Percentiles rank a stretch among this genome's conserved stretches.
Evolutionary conservation across 2,113 vertebrate genomes (phyloP).

Genomic region (Spilogale gracilis): DNA sequence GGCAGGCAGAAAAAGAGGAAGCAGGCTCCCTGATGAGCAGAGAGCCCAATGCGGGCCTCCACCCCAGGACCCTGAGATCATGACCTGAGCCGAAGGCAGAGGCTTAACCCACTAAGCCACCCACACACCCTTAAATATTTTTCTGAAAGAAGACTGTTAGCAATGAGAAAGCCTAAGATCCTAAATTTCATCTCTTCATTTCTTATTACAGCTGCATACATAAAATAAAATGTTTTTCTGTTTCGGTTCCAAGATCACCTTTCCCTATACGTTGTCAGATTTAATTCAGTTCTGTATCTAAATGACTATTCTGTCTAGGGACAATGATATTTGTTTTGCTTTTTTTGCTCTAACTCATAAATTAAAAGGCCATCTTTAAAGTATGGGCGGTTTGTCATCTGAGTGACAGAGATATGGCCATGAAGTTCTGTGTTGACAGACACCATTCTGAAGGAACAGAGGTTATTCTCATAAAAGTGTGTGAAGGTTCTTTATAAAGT

Average conservation of each 20-base stretch:
- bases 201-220: constrained; percentile 3
- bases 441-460: not conserved
- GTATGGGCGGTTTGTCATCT: not conserved
- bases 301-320: not conserved
- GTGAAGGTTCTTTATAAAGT: not conserved
- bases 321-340: not conserved
- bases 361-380: not conserved
- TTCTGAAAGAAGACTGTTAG: not conserved
- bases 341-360: not conserved
- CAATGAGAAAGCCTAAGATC: not conserved
- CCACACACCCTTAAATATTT: not conserved
- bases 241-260: not conserved
- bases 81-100: too few species aligned
- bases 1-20: too few species aligned
- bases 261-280: not conserved
- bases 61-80: too few species aligned
- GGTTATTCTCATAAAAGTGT: not conserved
- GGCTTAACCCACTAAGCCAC: too few species aligned
- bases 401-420: not conserved
- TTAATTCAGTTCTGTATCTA: not conserved
- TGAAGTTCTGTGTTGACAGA: not conserved
- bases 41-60: too few species aligned
- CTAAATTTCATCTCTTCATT: not conserved
- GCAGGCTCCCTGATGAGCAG: too few species aligned
- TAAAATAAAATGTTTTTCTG: not conserved